phyloP scores from a whole-genome alignment of 1,140 invertebrate species.

The Latrodectus geometricus region DNA sequence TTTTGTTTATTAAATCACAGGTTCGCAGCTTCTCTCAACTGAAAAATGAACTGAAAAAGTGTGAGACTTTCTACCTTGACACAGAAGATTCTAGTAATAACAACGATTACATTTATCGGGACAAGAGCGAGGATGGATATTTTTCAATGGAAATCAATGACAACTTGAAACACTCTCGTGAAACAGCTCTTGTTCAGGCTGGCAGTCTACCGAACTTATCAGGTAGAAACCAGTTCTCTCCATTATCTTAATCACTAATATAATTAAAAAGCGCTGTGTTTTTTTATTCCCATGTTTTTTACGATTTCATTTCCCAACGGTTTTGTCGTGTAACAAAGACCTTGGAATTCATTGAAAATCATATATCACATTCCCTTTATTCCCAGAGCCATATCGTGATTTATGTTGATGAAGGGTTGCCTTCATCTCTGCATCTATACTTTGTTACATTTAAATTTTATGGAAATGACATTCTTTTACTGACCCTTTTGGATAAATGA shows the following conservation, averaged over 20 bases:
- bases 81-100: slow-evolving; percentile 56
- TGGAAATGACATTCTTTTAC: too few species aligned
- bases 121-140: slow-evolving; percentile 47
- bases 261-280: too few species aligned
- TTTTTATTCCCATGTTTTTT: too few species aligned
- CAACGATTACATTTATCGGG: slow-evolving; percentile 6
- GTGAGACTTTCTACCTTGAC: slow-evolving; percentile 89
- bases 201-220: slow-evolving; percentile 53
- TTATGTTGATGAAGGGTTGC: too few species aligned
- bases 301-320: too few species aligned
- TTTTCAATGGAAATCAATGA: slow-evolving; percentile 53
- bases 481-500: too few species aligned
- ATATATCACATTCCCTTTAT: too few species aligned
- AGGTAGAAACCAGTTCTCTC: slow-evolving; percentile 25
- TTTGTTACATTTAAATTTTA: too few species aligned
- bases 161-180: slow-evolving; percentile 26
- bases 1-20: slow-evolving; percentile 70
- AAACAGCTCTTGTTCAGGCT: slow-evolving; percentile 17
- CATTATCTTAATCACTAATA: slow-evolving; percentile 5
- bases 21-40: slow-evolving; percentile 92
- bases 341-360: too few species aligned
- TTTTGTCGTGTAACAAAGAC: too few species aligned
- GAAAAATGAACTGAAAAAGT: slow-evolving; percentile 88
- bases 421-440: too few species aligned
- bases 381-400: too few species aligned